These are phyloP conservation scores for Pristionchus maxplancki DNA, from an alignment of 2,888 invertebrate genomes.

Conservation along the genomic window DNA sequence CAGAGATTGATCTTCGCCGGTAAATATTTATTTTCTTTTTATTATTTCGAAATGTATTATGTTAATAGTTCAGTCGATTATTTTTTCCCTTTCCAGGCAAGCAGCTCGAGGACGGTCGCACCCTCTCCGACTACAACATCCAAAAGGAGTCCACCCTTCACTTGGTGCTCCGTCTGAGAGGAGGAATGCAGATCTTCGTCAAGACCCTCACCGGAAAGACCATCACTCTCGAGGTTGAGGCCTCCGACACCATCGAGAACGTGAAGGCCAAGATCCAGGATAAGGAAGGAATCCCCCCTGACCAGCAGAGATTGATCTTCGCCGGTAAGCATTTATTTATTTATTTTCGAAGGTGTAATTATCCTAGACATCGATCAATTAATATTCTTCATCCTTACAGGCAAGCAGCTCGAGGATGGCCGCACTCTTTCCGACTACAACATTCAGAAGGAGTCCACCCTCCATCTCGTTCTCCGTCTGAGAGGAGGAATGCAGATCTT, in stretches of 20 bases:
- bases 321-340: constrained; percentile 57
- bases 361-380: background rate
- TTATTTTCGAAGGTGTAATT: background rate
- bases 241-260: constrained; percentile 75
- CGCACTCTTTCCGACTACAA: constrained; percentile 68
- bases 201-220: constrained; percentile 95
- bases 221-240: constrained; percentile 75
- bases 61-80: background rate
- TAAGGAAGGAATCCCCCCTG: constrained; percentile 75
- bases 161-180: constrained; percentile 45
- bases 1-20: constrained; percentile 74
- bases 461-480: constrained; percentile 44
- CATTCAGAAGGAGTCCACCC: constrained; percentile 69
- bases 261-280: constrained; percentile 77
- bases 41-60: background rate
- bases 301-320: constrained; percentile 74
- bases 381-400: background rate
- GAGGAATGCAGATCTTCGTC: constrained; percentile 91
- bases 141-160: constrained; percentile 67
- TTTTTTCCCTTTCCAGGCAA: constrained; percentile 54
- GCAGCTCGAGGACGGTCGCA: constrained; percentile 67
- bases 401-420: constrained; percentile 68
- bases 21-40: background rate
- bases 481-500: constrained; percentile 90
- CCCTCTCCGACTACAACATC: constrained; percentile 57